These are phyloP conservation scores for Mercenaria mercenaria DNA, from an alignment of 1,140 invertebrate genomes.

Conservation along the genomic window DNA sequence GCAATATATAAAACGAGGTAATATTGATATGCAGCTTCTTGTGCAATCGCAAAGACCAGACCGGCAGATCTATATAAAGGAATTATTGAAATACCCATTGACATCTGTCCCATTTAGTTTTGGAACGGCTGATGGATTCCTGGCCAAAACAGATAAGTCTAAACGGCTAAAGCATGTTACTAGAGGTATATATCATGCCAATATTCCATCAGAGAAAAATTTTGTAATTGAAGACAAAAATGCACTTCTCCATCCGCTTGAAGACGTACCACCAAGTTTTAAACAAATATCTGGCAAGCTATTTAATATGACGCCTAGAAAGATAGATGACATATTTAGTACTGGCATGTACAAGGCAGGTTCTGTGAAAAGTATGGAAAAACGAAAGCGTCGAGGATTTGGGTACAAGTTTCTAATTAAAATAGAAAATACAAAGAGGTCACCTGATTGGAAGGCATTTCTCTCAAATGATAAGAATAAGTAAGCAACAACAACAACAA, in stretches of 20 bases:
- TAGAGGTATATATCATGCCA: too few relatives aligned
- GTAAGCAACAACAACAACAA: constrained; percentile 57
- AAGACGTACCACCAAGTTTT: constrained; percentile 30
- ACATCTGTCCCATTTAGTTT: constrained; percentile 35
- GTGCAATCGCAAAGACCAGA: too few relatives aligned
- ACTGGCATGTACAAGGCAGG: too few relatives aligned
- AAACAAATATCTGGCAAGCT: not conserved
- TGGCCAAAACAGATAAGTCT: constrained; percentile 64
- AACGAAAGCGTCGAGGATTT: not conserved
- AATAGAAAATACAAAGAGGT: constrained; percentile 52
- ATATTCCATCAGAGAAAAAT: too few relatives aligned
- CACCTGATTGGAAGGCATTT: too few relatives aligned
- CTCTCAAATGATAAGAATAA: constrained; percentile 70
- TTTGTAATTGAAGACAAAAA: constrained; percentile 56
- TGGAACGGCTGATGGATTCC: constrained; percentile 49
- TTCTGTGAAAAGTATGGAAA: constrained; percentile 32
- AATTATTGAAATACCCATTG: constrained; percentile 41
- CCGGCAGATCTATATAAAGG: too few relatives aligned
- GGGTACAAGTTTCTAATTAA: constrained; percentile 29
- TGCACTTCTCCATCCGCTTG: constrained; percentile 51
- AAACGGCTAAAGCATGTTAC: constrained; percentile 48
- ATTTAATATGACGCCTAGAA: constrained; percentile 17
- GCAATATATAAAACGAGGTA: too few relatives aligned
- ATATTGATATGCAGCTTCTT: too few relatives aligned
- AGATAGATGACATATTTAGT: constrained; percentile 11